Evolutionary conservation across 2,113 vertebrate genomes (phyloP), one percentile per base, ranked within the genome.

Genomic region (Albula goreensis): DNA sequence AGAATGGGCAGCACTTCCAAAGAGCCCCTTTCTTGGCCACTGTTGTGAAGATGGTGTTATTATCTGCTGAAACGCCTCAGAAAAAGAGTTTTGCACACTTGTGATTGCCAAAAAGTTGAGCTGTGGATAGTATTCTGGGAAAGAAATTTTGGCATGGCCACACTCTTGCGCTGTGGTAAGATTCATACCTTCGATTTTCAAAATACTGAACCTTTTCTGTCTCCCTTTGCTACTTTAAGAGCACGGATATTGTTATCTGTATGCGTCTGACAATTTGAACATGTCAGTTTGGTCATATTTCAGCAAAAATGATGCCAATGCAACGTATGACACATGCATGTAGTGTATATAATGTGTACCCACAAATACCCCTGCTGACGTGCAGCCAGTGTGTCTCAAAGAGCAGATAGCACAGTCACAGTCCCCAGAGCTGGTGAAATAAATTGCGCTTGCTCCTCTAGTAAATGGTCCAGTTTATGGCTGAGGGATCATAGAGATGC

Each of bases 81-180:
- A 85, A 74, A 74, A n/a, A 25, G 78, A 79, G 83, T 90, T 84
- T 63, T 90, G 86, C 81, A 90, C 84, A 88, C 82, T 86, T 89
- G 78, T 50, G 88, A 88, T 86, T 92, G 89, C 92, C 88, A 90
- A 90, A 41, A 90, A 82, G 89, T 89, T 60, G 89, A 92, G 89
- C 89, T 81, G 89, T 88, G 85, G 88, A 87, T 85, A 89, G 85
- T 82, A 94, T 91, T 92, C 86, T 89, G 89, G 88, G 89, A 90
- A 89, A 89, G 89, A 78, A 91, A 88, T 91, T 79, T 91, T 92
- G 89, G 89, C 89, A 90, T 85, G 79, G 79, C 50, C 60, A 31
- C 79, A 63, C 86, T 87, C 81, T 86, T 50, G 87, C 51, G 89
- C 91, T 90, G 90, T 77, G 87, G 88, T 89, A 56, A 84, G 86